phyloP scores from a whole-genome alignment of 2,113 vertebrate genomes.

The Chlorodrepanis virens region DNA sequence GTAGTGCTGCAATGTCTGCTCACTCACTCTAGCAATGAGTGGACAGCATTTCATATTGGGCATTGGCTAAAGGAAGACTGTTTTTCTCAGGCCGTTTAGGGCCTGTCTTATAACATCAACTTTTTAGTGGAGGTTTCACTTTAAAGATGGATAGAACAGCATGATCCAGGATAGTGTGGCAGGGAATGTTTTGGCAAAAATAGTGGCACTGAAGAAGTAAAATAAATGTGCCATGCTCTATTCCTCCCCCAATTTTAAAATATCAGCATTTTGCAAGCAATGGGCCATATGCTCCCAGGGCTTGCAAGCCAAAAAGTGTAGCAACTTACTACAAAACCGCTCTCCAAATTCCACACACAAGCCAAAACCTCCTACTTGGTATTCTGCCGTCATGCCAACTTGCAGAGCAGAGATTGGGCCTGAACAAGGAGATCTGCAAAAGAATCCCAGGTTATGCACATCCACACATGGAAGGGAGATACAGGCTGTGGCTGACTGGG shows the following conservation, averaged over 20 bases:
- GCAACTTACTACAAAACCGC: constrained; percentile 66
- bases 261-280: constrained; percentile 73
- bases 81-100: background rate
- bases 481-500: background rate
- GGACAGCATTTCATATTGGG: background rate
- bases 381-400: constrained; percentile 68
- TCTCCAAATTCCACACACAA: constrained; percentile 58
- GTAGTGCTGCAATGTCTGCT: background rate
- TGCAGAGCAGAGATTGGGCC: constrained; percentile 44
- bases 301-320: constrained; percentile 69
- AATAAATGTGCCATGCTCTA: constrained; percentile 69
- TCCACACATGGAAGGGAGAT: background rate
- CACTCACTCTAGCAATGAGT: background rate
- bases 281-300: constrained; percentile 68
- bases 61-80: background rate
- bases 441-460: background rate
- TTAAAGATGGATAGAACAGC: constrained; percentile 53
- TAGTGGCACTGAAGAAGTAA: constrained; percentile 64
- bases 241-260: constrained; percentile 70
- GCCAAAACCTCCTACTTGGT: constrained; percentile 71
- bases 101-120: background rate
- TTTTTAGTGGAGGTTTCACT: constrained; percentile 5
- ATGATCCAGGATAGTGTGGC: constrained; percentile 33
- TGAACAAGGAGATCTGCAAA: constrained; percentile 33
- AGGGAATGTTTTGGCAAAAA: constrained; percentile 62